Base-by-base conservation (phyloP, 2,888 invertebrate species). In the Eulithis prunata region DNA sequence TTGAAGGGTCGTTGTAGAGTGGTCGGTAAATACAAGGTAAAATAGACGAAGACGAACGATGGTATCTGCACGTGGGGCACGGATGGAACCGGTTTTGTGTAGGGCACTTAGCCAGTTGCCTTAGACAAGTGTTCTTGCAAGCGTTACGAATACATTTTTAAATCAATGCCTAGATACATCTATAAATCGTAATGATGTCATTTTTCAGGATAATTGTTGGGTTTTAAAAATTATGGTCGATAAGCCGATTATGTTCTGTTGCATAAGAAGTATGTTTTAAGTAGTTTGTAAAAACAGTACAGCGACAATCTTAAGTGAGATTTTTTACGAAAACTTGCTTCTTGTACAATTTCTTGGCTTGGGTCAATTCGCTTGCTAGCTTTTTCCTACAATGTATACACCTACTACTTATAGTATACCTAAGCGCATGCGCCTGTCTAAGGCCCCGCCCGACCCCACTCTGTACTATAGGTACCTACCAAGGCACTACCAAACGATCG, bases 1-100 rank as follows among this genome's bases (percentile, higher is more conserved):
- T 61, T 57, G 64, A 64, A 69, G 75, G 84, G 78, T 78, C 78
- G 62, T 41, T 49, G 69, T 67, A 54, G 61, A 62, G 62, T 76
- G 75, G 75, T 75, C 64, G 66, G 62, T 64, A 70, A 76, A 77
- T 74, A 62, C 56, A 75, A 80, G 80, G 81, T 83, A 86, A 88
- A 88, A 89, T 88, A 89, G 90, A 90, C 84, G 90, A 89, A 88
- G 89, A 89, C 83, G 88, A 83, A 89, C 84, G 85, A 85, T 85
- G 79, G 75, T 87, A 86, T 86, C 86, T 86, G 83, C 89, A 90
- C 89, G 88, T 87, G 88, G 85, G 80, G 73, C 74, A 75, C 59
- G 76, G 79, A 83, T 84, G 85, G 73, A 85, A 90, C 91, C 90
- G 91, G 90, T 91, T 90, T 70, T 67, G 62, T 58, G 68, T 66